Conservation (phyloP, 2,888 invertebrate genomes). For the Noctua comes region DNA sequence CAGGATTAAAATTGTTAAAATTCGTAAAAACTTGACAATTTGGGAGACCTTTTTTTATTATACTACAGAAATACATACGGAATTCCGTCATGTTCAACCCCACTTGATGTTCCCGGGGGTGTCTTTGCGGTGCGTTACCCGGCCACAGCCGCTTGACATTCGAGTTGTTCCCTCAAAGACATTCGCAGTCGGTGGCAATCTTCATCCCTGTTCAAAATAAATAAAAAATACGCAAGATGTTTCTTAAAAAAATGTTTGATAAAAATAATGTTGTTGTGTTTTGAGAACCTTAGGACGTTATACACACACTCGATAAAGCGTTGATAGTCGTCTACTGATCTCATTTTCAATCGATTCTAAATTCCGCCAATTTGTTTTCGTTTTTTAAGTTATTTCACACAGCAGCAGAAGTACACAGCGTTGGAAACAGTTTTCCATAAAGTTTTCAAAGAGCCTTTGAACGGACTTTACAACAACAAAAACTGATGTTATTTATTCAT, state of each 20-base stretch:
- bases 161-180: conserved; percentile 39
- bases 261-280: neutral
- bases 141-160: conserved; percentile 35
- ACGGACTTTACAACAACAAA: neutral
- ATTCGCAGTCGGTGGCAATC: conserved; percentile 37
- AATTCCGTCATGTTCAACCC: conserved; percentile 33
- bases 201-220: conserved; percentile 32
- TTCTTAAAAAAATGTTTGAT: neutral
- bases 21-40: neutral
- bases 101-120: conserved; percentile 45
- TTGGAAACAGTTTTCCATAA: neutral
- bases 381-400: neutral
- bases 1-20: neutral
- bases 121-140: conserved; percentile 29
- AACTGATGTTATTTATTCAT: neutral
- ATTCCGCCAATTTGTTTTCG: neutral
- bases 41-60: neutral
- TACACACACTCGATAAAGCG: neutral
- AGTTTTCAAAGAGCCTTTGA: neutral
- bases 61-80: conserved; percentile 15
- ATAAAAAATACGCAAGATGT: neutral
- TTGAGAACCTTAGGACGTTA: neutral
- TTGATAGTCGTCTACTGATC: neutral
- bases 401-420: neutral
- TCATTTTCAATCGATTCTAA: neutral